Evolutionary conservation across 2,888 invertebrate species (phyloP).

Genomic region (Bimastos eiseni): DNA sequence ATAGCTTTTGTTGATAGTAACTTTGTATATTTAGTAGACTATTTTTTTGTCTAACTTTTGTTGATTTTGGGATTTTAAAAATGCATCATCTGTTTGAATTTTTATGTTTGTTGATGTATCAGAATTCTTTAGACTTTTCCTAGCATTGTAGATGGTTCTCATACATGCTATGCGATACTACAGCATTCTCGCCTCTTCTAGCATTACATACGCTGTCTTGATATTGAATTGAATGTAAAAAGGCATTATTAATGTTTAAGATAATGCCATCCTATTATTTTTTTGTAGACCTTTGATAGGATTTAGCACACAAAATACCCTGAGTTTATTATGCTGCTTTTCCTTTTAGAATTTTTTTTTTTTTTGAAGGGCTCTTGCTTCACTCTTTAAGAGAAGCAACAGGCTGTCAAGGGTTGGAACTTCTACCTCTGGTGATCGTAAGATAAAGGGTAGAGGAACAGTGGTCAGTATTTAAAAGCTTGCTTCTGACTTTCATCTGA

Average conservation of each 20-base stretch:
- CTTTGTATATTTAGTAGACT: too few species aligned
- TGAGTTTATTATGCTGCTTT: background rate
- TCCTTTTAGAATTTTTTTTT: background rate
- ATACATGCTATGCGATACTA: background rate
- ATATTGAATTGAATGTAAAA: background rate
- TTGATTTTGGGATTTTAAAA: too few species aligned
- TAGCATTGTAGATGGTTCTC: background rate
- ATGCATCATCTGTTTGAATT: too few species aligned
- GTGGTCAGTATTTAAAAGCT: conserved; percentile 16
- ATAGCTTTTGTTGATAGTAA: background rate
- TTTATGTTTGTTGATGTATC: too few species aligned
- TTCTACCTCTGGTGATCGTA: background rate
- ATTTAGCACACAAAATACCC: background rate
- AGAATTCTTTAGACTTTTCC: background rate
- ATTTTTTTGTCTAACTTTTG: too few species aligned
- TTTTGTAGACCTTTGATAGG: background rate
- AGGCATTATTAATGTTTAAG: background rate
- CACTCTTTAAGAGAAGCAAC: background rate
- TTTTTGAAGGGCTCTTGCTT: background rate
- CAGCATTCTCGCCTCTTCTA: background rate
- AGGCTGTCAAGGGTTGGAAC: background rate
- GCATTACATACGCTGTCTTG: background rate
- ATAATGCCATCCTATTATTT: background rate
- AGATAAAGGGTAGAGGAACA: conserved; percentile 13
- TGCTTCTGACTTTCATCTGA: background rate